Base-by-base conservation (phyloP, 2,797 vertebrate species). In the Myioborus melanocephalus region DNA sequence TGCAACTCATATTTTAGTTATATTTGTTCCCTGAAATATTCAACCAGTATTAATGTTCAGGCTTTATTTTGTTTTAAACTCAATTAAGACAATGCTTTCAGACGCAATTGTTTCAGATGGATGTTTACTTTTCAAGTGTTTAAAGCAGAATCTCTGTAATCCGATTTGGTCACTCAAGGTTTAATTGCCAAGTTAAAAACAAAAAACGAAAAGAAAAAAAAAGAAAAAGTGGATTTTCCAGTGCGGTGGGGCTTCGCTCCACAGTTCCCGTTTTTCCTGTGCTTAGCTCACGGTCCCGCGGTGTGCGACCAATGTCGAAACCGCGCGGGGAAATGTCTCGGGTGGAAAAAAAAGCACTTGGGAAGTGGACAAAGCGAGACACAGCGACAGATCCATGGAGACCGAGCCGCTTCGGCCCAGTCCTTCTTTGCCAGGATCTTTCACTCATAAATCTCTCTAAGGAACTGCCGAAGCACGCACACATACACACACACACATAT, bases 21-120 rank as follows among this genome's bases (percentile, higher is more conserved):
- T 94, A 93, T 90, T 94, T 76, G 80, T 93, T 94, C 90, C 83
- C 90, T 93, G 91, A 94, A 95, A 86, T 88, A 82, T 41, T 90
- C 63, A 55, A 78, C 50, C 59, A 7, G 32, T 63, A 87, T 94
- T 91, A 94, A 90, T 75, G 77, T 50, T 47, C 50, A 9, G 69
- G 43, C 87, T 95, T 93, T 94, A 89, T 95, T 93, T 96, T 83
- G 76, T 47, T 96, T 93, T 75, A 90, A 88, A 75, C 47, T 68
- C 95, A 88, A 84, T 95, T 91, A 95, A 68, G 70, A 83, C 93
- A 90, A 83, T 10, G 69, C 61, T 93, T 96, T 91, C 65, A 78
- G 72, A 75, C 17, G 47, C 85, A 34, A 91, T 94, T 59, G 4
- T 76, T 87, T 78, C 66, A 76, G 75, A 80, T 80, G 76, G 27